Base-by-base conservation (phyloP, 2,113 vertebrate genomes). In the Cinclus mexicanus region DNA sequence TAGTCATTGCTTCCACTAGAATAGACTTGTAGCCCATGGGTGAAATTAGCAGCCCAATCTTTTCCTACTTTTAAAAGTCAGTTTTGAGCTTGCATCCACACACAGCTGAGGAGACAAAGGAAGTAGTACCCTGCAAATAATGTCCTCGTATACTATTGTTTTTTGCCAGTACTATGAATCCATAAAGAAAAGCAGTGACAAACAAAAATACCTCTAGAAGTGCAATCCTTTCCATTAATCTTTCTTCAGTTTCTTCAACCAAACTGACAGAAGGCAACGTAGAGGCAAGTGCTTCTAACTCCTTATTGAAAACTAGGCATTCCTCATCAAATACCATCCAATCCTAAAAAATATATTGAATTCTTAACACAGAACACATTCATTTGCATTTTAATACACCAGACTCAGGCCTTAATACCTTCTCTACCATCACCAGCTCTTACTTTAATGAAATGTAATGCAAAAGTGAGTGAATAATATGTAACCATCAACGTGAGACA, bases 321-420 rank as follows among this genome's bases (percentile, higher is more conserved):
- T 97, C 97, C 39, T 98, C 97, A 94, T 99, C 98, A 98, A 99
- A 99, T 80, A 97, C 97, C 14, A 96, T 93, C 98, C 98, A 99
- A 85, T 97, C 90, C 99, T 99, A 94, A 96, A 94, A 93, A 65
- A 56, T 24, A 95, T 8, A 57, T 3, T 21, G 11, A 12, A 37
- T 50, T 33, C 46, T 68, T 85, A 94, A 75, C 33, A 68, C 11
- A 70, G 47, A 29, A 79, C 10, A n/a, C 26, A 81, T 35, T 4
- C 19, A 37, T 28, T 37, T 72, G 31, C 29, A 64, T 61, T 88
- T 56, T 56, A 31, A 80, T 39, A 46, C 12, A 53, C 24, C 31
- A 96, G 22, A 50, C 12, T 24, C 22, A 63, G n/a, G 25, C 20
- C 20, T 77, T 76, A 79, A 68, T 55, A 23, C 26, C 64, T 83